Evolutionary conservation across 2,888 invertebrate genomes (phyloP), one percentile per base, ranked within the genome.

Genomic region (Amorpha juglandis): DNA sequence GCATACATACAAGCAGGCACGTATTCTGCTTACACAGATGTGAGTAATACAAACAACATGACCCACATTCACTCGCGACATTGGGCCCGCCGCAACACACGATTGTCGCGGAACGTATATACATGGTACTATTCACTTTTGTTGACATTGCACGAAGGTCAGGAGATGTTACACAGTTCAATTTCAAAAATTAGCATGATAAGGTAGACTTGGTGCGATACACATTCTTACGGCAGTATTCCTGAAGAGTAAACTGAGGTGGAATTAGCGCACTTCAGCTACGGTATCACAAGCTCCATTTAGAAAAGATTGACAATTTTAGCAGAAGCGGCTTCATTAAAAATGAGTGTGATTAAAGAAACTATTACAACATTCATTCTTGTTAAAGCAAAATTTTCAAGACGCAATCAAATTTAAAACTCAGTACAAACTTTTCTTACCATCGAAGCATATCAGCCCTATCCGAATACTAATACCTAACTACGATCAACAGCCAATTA

Each of bases 1-100:
- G 53, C n/a, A 53, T 38, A 6, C 27, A 14, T 48, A 62, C 27
- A n/a, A 14, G 16, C 47, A 6, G 47, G 16, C 12, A 48, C 48
- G 48, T 55, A 63, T 14, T 45, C 45, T 47, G 62, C 48, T 51
- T 63, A 35, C 51, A 63, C 63, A 63, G 63, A 63, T 63, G 51
- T 48, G 50, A 50, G 19, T 48, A 48, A 51, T 8, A 63, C 63
- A 63, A 63, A 51, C 63, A 63, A 33, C 50, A 35, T 16, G 48
- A 63, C 63, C 48, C 35, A 63, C 63, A 51, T 63, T 14, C 48
- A n/a, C 50, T 21, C 12, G n/a, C 50, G 51, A 63, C 63, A 51
- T 63, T 63, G 63, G 63, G 35, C 63, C 9, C 48, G 51, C 14
- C 12, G 38, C 35, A 51, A 14, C 19, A 50, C 42, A 50, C 42